A percentile compares a stretch with the other conserved stretches of the same genome.
These are phyloP conservation scores for Podarcis muralis DNA, from an alignment of 2,113 vertebrate species.

Conservation along the genomic window DNA sequence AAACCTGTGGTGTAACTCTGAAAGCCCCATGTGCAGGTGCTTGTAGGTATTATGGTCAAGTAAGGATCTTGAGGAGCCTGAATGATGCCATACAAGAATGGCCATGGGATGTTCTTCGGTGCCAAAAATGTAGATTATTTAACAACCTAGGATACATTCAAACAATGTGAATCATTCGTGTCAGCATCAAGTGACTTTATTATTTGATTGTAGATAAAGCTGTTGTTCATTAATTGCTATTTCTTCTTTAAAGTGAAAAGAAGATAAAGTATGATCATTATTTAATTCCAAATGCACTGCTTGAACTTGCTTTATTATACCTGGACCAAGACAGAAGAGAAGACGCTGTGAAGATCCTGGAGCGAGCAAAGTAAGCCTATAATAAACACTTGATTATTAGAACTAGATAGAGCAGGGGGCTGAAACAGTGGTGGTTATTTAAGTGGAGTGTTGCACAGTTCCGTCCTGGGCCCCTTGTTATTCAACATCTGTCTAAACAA, in stretches of 20 bases:
- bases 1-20: not conserved
- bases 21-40: not conserved
- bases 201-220: constrained; percentile 34
- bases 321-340: constrained; percentile 86
- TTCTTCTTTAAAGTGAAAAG: constrained; percentile 81
- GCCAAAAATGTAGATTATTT: not conserved
- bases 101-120: not conserved
- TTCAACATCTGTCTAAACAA: not conserved
- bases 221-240: constrained; percentile 9
- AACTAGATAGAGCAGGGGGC: not conserved
- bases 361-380: constrained; percentile 89
- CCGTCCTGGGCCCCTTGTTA: not conserved
- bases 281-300: constrained; percentile 92
- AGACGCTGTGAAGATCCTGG: constrained; percentile 89
- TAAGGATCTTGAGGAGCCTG: not conserved
- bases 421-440: not conserved
- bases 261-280: constrained; percentile 97
- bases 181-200: constrained; percentile 38
- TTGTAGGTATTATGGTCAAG: not conserved
- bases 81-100: not conserved
- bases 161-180: constrained; percentile 23
- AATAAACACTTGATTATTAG: not conserved
- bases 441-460: not conserved
- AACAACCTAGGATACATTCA: constrained; percentile 4
- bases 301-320: constrained; percentile 92